phyloP scores from a whole-genome alignment of 2,888 invertebrate species.

The Parnassius apollo region DNA sequence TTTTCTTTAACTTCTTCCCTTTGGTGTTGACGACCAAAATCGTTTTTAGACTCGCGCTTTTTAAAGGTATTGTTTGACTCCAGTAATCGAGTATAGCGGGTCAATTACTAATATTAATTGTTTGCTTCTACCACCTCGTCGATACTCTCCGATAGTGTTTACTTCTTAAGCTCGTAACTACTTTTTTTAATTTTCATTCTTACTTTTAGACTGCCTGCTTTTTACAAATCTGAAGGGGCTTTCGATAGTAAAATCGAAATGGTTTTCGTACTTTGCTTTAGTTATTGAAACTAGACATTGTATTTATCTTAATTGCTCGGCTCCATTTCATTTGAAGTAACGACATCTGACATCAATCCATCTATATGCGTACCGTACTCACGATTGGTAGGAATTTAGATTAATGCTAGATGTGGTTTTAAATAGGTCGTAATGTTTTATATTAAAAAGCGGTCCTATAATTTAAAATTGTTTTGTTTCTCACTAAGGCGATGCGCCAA shows the following conservation, averaged over 20 bases:
- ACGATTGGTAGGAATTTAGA: conserved; percentile 20
- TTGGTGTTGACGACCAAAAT: conserved; percentile 80
- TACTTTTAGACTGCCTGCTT: conserved; percentile 59
- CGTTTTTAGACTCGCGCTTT: conserved; percentile 67
- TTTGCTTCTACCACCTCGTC: conserved; percentile 30
- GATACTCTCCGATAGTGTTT: conserved; percentile 32
- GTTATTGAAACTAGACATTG: conserved; percentile 23
- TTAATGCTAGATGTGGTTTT: conserved; percentile 20
- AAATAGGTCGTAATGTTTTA: conserved; percentile 17
- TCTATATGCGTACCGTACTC: conserved; percentile 38
- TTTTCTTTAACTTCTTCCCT: conserved; percentile 57
- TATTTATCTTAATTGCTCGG: conserved; percentile 31
- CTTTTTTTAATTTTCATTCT: conserved; percentile 39
- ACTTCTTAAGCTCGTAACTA: conserved; percentile 33
- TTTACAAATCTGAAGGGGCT: conserved; percentile 46
- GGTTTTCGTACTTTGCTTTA: conserved; percentile 15
- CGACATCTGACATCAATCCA: conserved; percentile 62
- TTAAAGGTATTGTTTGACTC: conserved; percentile 11
- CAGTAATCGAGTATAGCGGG: conserved; percentile 8
- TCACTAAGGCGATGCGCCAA: conserved; percentile 89
- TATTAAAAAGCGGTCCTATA: conserved; percentile 42
- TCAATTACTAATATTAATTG: conserved; percentile 16
- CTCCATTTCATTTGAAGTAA: conserved; percentile 50
- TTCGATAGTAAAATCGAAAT: conserved; percentile 19
- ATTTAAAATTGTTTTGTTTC: conserved; percentile 54